Evolutionary conservation across 2,113 vertebrate genomes (phyloP).

Genomic region (Rhineura floridana): DNA sequence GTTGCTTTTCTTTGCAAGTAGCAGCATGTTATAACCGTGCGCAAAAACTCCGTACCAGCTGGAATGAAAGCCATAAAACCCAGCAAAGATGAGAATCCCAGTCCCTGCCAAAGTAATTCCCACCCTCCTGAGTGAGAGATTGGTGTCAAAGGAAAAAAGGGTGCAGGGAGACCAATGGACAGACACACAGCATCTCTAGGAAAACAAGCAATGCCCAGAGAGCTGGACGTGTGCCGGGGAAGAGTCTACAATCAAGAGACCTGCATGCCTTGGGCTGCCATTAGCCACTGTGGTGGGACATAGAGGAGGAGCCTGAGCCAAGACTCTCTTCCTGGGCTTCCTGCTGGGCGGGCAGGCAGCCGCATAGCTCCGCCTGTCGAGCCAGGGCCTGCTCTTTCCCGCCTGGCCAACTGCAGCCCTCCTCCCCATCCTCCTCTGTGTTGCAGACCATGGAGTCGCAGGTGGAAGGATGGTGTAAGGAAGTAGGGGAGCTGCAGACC

Average conservation of each 20-base stretch:
- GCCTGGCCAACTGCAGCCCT: background rate
- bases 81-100: background rate
- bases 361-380: background rate
- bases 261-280: background rate
- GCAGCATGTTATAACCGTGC: background rate
- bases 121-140: background rate
- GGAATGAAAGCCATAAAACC: background rate
- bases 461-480: slow-evolving; percentile 90
- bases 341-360: background rate
- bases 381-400: background rate
- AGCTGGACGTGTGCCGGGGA: background rate
- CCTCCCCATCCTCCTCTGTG: background rate
- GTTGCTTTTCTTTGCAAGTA: background rate
- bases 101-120: background rate
- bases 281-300: background rate
- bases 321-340: background rate
- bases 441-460: slow-evolving; percentile 88
- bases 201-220: background rate
- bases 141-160: background rate
- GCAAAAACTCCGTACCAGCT: too few species aligned
- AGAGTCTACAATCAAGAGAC: background rate
- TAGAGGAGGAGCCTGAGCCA: background rate
- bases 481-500: slow-evolving; percentile 87
- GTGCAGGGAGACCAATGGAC: too few species aligned
- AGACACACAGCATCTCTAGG: too few species aligned